A percentile compares a stretch with the other conserved stretches of the same genome.
These are phyloP conservation scores for Lasioglossum villosulum DNA, from an alignment of 2,888 invertebrate genomes.

Conservation along the genomic window DNA sequence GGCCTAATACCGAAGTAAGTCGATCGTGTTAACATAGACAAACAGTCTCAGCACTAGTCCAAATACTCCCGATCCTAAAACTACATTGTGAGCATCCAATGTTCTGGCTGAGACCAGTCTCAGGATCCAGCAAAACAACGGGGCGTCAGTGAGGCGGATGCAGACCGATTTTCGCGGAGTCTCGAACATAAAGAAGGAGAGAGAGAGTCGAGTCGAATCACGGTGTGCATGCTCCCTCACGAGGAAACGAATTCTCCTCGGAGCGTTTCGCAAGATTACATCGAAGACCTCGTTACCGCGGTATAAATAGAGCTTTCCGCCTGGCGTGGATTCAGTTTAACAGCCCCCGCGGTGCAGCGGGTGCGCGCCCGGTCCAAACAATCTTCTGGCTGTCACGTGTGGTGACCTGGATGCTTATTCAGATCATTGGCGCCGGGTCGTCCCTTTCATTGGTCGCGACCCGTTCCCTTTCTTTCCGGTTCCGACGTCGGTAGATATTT, in stretches of 20 bases:
- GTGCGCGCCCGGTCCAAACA: slow-evolving; percentile 57
- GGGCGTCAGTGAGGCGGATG: background rate
- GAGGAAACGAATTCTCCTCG: slow-evolving; percentile 60
- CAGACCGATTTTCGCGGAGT: background rate
- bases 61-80: background rate
- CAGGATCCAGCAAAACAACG: background rate
- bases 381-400: slow-evolving; percentile 67
- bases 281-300: slow-evolving; percentile 70
- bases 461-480: background rate
- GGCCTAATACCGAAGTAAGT: too few species aligned
- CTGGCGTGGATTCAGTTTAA: slow-evolving; percentile 66
- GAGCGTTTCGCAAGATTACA: slow-evolving; percentile 66
- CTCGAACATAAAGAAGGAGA: background rate
- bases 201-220: background rate
- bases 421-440: slow-evolving; percentile 61
- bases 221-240: slow-evolving; percentile 29
- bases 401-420: slow-evolving; percentile 71
- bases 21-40: background rate
- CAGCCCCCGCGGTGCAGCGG: slow-evolving; percentile 42
- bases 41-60: background rate
- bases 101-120: background rate
- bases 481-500: background rate
- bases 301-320: slow-evolving; percentile 68
- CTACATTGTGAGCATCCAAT: background rate
- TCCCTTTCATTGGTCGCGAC: slow-evolving; percentile 27